Evolutionary conservation across 1,140 invertebrate species (phyloP).

Genomic region (Andrena cerasifolii): DNA sequence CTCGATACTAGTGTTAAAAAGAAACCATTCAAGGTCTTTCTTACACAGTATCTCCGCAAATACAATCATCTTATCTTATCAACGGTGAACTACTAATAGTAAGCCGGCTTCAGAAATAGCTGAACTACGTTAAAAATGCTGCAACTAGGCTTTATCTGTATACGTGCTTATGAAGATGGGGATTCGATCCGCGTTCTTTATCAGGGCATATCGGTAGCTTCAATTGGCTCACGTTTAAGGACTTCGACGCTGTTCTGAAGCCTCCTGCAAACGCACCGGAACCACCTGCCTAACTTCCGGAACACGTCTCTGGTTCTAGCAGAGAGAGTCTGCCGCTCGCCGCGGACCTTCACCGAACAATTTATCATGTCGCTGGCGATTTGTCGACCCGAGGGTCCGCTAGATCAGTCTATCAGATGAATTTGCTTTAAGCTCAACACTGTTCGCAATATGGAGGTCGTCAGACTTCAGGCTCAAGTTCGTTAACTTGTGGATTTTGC

Average conservation of each 20-base stretch:
- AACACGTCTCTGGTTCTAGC: conserved; percentile 64
- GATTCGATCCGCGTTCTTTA: background rate
- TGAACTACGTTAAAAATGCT: background rate
- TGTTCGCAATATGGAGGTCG: no score
- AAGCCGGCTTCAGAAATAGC: background rate
- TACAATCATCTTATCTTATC: background rate
- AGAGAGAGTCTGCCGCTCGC: conserved; percentile 58
- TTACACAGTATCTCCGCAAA: background rate
- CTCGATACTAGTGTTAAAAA: no score
- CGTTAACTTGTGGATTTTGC: no score
- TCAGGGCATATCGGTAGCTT: background rate
- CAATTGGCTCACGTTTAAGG: conserved; percentile 63
- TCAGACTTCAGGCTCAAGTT: no score
- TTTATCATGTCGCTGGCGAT: conserved; percentile 48
- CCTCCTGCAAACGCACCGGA: conserved; percentile 68
- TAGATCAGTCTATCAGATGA: background rate
- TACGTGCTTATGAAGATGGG: background rate
- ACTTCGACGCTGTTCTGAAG: conserved; percentile 59
- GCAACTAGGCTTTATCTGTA: conserved; percentile 24
- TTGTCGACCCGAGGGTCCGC: background rate
- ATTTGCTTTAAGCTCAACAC: conserved; percentile 10
- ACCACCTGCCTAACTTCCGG: conserved; percentile 73
- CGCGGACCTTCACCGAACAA: conserved; percentile 47
- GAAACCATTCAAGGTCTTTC: background rate
- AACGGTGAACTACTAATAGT: background rate